A percentile compares a stretch with the other conserved stretches of the same genome.
Conservation (phyloP, 2,113 vertebrate species). For the Entomyzon cyanotis region DNA sequence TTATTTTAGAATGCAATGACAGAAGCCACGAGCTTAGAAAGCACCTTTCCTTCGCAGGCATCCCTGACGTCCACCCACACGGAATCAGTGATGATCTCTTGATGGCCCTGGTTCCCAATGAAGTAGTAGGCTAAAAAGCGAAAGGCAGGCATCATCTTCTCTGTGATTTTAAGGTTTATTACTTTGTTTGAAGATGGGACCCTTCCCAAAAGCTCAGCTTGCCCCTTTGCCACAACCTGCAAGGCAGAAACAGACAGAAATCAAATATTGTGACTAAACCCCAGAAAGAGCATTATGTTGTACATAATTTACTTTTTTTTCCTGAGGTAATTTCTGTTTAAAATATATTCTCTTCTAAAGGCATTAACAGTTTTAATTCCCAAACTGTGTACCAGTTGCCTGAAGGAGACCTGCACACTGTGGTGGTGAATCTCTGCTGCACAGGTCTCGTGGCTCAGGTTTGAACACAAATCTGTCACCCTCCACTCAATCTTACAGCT, state of each 20-base stretch:
- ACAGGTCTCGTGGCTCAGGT: neutral
- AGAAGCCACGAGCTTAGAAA: neutral
- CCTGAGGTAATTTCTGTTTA: neutral
- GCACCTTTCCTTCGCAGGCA: slow-evolving; percentile 74
- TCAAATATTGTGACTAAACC: neutral
- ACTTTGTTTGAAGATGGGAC: slow-evolving; percentile 45
- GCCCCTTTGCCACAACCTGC: slow-evolving; percentile 71
- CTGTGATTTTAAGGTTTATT: slow-evolving; percentile 26
- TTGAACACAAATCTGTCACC: neutral
- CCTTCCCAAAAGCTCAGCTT: slow-evolving; percentile 26
- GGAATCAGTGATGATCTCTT: slow-evolving; percentile 77
- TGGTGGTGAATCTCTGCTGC: neutral
- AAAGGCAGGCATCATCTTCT: slow-evolving; percentile 78
- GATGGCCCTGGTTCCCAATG: neutral
- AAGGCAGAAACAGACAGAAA: neutral
- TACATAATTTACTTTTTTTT: neutral
- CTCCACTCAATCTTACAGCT: neutral
- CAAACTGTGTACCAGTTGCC: neutral
- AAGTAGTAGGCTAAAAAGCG: slow-evolving; percentile 81
- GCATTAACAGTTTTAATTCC: neutral
- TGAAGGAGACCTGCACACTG: neutral
- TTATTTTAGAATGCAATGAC: neutral
- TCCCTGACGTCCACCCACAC: slow-evolving; percentile 79
- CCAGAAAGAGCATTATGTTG: neutral
- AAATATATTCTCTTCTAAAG: neutral